Base-by-base conservation (phyloP, 2,888 invertebrate species). In the Belgica antarctica region DNA sequence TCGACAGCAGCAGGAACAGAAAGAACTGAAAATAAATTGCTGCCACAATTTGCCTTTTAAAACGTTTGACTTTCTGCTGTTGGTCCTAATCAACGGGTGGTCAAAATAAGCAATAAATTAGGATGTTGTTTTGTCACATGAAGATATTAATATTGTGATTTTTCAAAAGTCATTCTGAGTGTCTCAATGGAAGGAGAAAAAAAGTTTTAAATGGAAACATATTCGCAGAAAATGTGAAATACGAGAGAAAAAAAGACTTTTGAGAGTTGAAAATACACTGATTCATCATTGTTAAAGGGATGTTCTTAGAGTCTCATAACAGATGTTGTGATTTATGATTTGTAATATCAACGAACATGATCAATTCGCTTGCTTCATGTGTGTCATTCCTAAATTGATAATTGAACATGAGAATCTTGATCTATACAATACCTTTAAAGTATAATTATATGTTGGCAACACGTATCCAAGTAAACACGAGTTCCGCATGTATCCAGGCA, bases 111-210 rank as follows among this genome's bases (percentile, higher is more conserved):
- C 57, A 68, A 68, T 68, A 68, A 68, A 68, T 68, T 68, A 68
- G 68, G 68, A 68, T 68, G 47, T 52, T 68, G 68, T 68, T 68
- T 68, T 68, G 68, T 68, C 68, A 68, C 52, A 68, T 68, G 68
- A 68, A 47, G 57, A 68, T 46, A 41, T 47, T 65, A 65, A 65
- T 65, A 47, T 65, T 65, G 65, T 65, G 65, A 65, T 46, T 46
- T 46, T 59, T 27, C 27, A 27, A 27, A 27, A 24, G 59, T 27
- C 59, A 27, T 19, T 19, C 52, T 17, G 19, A 8, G n/a, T n/a
- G n/a, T n/a, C n/a, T n/a, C 52, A 52, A 59, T 27, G 27, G 24
- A 7, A 52, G 19, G 8, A 15, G n/a, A 47, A 59, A 12, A 61
- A 7, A 61, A 5, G n/a, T n/a, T n/a, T n/a, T n/a, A n/a, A n/a